These are phyloP conservation scores for Aplidium turbinatum DNA, from an alignment of 23 tunicate species.

Conservation along the genomic window DNA sequence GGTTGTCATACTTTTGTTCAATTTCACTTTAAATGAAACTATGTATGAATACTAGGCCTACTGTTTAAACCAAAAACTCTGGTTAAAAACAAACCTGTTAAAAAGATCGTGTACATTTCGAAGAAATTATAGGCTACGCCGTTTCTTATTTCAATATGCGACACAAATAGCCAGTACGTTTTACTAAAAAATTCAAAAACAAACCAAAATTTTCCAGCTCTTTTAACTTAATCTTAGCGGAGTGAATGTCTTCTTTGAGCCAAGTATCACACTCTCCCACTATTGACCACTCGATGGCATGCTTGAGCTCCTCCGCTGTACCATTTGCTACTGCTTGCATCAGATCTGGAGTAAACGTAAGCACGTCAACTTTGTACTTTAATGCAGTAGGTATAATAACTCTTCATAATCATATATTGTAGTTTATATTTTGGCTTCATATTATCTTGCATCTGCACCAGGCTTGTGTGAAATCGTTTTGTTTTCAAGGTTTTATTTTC, in stretches of 20 bases:
- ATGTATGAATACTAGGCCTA: too few relatives aligned
- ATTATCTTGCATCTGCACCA: too few relatives aligned
- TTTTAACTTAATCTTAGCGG: constrained; percentile 26
- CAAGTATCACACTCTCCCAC: constrained; percentile 18
- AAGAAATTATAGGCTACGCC: too few relatives aligned
- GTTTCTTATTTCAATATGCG: too few relatives aligned
- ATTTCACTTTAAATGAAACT: too few relatives aligned
- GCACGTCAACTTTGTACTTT: background rate
- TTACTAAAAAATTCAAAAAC: too few relatives aligned
- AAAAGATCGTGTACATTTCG: too few relatives aligned
- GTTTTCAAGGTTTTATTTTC: too few relatives aligned
- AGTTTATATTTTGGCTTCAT: background rate
- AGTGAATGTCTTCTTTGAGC: constrained; percentile 31
- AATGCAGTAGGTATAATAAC: background rate
- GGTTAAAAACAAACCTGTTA: too few relatives aligned
- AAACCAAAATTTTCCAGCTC: constrained; percentile 44
- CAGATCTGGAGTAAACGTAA: constrained; percentile 22
- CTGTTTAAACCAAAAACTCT: too few relatives aligned
- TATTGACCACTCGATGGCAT: constrained; percentile 62
- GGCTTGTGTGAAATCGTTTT: too few relatives aligned
- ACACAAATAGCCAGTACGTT: background rate
- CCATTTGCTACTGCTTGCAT: constrained; percentile 21
- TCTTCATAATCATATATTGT: background rate
- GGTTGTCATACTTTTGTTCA: too few relatives aligned
- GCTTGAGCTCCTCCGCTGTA: constrained; percentile 31